A percentile compares a stretch with the other conserved stretches of the same genome.
Conservation (phyloP, 2,888 invertebrate species). For the Pachydiplax longipennis region DNA sequence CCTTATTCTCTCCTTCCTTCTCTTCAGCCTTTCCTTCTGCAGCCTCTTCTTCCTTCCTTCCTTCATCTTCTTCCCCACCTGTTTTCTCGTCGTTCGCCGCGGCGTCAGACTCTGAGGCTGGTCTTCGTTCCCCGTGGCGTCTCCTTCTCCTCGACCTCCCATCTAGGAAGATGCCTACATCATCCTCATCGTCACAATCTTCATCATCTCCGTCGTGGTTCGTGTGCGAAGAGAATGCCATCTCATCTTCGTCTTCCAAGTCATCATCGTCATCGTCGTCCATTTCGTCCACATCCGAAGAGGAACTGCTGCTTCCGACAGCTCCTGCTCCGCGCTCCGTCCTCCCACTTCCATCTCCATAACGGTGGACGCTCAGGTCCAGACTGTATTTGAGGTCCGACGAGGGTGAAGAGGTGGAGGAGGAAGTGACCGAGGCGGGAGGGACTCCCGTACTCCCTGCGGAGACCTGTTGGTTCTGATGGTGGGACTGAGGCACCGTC, state of each 20-base stretch:
- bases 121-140: slow-evolving; percentile 49
- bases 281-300: slow-evolving; percentile 59
- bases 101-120: slow-evolving; percentile 66
- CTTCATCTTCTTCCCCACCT: slow-evolving; percentile 73
- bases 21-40: slow-evolving; percentile 56
- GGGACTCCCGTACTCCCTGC: neutral
- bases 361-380: slow-evolving; percentile 63
- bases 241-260: slow-evolving; percentile 52
- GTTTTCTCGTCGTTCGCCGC: slow-evolving; percentile 79
- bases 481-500: neutral
- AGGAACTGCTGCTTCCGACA: slow-evolving; percentile 55
- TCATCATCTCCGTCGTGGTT: slow-evolving; percentile 58
- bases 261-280: slow-evolving; percentile 51
- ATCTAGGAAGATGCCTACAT: neutral
- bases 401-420: slow-evolving; percentile 58
- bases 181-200: slow-evolving; percentile 56
- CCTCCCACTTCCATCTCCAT: slow-evolving; percentile 58
- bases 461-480: neutral
- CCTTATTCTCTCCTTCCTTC: slow-evolving; percentile 59
- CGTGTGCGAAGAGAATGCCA: slow-evolving; percentile 65
- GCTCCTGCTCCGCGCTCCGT: slow-evolving; percentile 62
- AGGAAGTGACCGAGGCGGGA: slow-evolving; percentile 8
- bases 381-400: slow-evolving; percentile 72
- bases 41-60: slow-evolving; percentile 58
- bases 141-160: neutral